Evolutionary conservation across 2,888 invertebrate species (phyloP).

Genomic region (Corbicula japonica): DNA sequence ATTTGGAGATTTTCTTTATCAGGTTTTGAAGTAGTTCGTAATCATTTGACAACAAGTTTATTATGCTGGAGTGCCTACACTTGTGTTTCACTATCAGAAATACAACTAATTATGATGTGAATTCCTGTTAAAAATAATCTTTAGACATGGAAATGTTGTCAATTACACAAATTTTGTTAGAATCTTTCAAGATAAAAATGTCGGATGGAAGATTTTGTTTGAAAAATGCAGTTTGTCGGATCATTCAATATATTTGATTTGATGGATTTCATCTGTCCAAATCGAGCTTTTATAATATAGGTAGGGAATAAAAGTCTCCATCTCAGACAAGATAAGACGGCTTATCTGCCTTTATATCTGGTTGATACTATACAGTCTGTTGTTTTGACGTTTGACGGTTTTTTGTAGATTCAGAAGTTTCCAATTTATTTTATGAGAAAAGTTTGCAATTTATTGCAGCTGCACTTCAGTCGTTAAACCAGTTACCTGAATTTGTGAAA

Average conservation of each 20-base stretch:
- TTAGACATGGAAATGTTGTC: constrained; percentile 31
- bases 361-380: constrained; percentile 19
- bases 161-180: constrained; percentile 17
- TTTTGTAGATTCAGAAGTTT: no score
- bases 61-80: constrained; percentile 39
- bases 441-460: no score
- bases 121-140: constrained; percentile 7
- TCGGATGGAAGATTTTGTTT: constrained; percentile 20
- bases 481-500: no score
- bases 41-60: constrained; percentile 37
- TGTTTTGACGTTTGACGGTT: constrained; percentile 1
- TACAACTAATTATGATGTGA: constrained; percentile 31
- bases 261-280: constrained; percentile 27
- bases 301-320: constrained; percentile 1
- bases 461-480: no score
- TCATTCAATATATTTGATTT: constrained; percentile 29
- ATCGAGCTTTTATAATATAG: not conserved
- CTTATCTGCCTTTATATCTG: constrained; percentile 5
- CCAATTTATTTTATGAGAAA: no score
- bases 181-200: constrained; percentile 34
- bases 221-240: constrained; percentile 7
- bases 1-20: constrained; percentile 33
- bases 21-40: constrained; percentile 10
- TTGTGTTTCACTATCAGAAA: constrained; percentile 39
- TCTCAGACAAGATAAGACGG: constrained; percentile 2